Evolutionary conservation across 30 jellyfish, hydroid and myxozoan genomes (phyloP), one percentile per base, ranked within the genome.

Genomic region (Haliclystus octoradiatus): DNA sequence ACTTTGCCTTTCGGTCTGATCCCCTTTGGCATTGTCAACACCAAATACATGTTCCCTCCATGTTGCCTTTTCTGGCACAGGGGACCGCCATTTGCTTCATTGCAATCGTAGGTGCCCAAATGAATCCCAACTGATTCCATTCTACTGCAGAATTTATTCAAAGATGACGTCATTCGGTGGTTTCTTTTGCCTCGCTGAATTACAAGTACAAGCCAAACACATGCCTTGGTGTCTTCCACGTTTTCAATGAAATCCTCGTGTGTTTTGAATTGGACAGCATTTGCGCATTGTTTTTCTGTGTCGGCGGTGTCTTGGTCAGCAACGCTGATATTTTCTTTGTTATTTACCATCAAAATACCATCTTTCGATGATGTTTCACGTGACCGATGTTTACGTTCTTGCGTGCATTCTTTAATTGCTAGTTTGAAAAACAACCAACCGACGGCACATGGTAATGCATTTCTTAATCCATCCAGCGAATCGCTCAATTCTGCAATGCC

Each of bases 141-240:
- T 33, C 47, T 75, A n/a, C 34, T 67, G 0, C 93, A 53, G 57
- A 40, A 19, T 40, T 9, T 40, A 19, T 40, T 40, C 14, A 19
- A 9, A 5, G 57, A 9, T 5, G 9, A 5, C 19, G 9, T 9
- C 57, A 40, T 40, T 40, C 57, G 57, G n/a, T n/a, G n/a, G n/a
- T n/a, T n/a, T n/a, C n/a, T n/a, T n/a, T n/a, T n/a, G n/a, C n/a
- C n/a, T 40, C 57, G 65, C 4, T 85, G 84, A 74, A 71, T 68
- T 13, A 88, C 92, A 67, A 74, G 60, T 28, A 88, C 84, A 69
- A 88, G 83, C 97, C 97, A 88, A 0, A 82, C 88, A 66, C 97
- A 70, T 23, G 97, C 92, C 66, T 88, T 88, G 22, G 97, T 88
- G 57, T 88, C 97, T 61, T 88, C 97, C 14, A 88, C 94, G 47